Evolutionary conservation across 2,797 vertebrate genomes (phyloP).

Genomic region (Rhinogobio ventralis): DNA sequence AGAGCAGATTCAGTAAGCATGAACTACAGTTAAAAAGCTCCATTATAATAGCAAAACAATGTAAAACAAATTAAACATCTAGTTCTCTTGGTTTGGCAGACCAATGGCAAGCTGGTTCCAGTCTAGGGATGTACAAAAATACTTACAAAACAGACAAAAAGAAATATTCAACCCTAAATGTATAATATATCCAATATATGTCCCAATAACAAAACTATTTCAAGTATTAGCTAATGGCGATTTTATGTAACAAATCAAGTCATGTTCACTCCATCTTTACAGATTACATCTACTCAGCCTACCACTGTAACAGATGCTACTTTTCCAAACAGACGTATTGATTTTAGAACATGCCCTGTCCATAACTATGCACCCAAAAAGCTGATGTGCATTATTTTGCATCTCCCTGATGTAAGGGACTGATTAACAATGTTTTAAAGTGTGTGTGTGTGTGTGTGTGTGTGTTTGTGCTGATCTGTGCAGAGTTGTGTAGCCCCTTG

Average conservation of each 20-base stretch:
- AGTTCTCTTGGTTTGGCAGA: background rate
- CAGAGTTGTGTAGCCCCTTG: conserved; percentile 48
- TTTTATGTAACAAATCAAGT: background rate
- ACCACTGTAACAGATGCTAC: conserved; percentile 16
- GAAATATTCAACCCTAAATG: background rate
- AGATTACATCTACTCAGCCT: conserved; percentile 11
- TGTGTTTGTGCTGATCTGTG: conserved; percentile 48
- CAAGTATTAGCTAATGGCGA: background rate
- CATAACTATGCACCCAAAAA: conserved; percentile 42
- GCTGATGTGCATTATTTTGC: conserved; percentile 48
- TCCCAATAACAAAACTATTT: background rate
- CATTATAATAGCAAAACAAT: background rate
- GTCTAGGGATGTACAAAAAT: background rate
- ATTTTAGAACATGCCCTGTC: conserved; percentile 40
- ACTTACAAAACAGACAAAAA: background rate
- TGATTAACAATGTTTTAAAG: conserved; percentile 57
- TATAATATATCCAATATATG: background rate
- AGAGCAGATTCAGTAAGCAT: background rate
- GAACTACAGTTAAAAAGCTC: conserved; percentile 22
- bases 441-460: conserved; percentile 31
- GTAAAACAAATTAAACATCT: conserved; percentile 1
- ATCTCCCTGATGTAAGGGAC: conserved; percentile 40
- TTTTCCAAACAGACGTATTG: conserved; percentile 43
- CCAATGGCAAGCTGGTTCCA: background rate
- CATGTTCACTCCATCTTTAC: conserved; percentile 15